phyloP scores from a whole-genome alignment of 2,888 invertebrate genomes.

The Eupithecia subumbrata region DNA sequence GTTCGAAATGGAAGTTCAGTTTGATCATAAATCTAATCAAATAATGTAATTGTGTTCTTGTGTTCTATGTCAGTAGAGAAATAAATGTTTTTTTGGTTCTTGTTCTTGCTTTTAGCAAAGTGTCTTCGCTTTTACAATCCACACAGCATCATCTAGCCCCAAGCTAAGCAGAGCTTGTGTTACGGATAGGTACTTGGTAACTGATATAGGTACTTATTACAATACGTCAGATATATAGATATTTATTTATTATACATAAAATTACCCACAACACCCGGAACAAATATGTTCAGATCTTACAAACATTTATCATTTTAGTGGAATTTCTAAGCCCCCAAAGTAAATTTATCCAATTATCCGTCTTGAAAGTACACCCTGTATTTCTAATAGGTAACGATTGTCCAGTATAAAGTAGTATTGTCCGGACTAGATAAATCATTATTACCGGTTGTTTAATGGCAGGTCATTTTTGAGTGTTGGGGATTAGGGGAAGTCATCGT shows the following conservation, averaged over 20 bases:
- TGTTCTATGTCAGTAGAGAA: background rate
- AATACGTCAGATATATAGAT: no score
- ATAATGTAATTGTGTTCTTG: background rate
- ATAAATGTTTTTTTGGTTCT: no score
- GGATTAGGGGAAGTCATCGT: constrained; percentile 39
- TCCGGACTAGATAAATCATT: constrained; percentile 52
- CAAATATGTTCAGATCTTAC: no score
- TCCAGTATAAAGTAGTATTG: constrained; percentile 52
- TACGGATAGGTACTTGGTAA: no score
- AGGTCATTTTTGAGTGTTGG: constrained; percentile 54
- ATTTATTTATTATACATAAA: no score
- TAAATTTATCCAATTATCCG: background rate
- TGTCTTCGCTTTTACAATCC: background rate
- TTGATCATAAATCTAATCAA: no score
- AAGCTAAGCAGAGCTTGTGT: no score
- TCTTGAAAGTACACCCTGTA: constrained; percentile 38
- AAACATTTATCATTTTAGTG: background rate
- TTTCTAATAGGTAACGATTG: constrained; percentile 26
- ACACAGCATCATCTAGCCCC: no score
- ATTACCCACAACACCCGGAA: no score
- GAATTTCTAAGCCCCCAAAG: background rate
- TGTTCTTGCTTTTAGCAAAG: background rate
- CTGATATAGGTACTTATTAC: no score
- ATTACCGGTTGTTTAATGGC: constrained; percentile 53
- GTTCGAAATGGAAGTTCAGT: no score